Conservation (phyloP, 2,113 vertebrate genomes). For the Irena cyanogastra region DNA sequence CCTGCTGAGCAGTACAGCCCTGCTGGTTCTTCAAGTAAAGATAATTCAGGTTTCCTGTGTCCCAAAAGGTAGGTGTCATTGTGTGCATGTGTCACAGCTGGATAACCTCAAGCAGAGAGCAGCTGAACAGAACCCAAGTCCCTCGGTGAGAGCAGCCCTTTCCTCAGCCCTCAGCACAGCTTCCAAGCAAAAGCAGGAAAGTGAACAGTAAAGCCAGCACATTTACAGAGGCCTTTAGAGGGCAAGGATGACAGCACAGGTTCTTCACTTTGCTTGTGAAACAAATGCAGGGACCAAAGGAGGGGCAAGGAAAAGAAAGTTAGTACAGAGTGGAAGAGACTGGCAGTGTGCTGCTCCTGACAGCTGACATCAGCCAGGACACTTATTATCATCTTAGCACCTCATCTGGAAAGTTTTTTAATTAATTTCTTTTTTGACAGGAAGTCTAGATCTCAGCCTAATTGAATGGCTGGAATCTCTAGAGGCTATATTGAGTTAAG, state of each 20-base stretch:
- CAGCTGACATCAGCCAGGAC: neutral
- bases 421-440: neutral
- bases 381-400: neutral
- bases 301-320: fast-evolving
- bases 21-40: neutral
- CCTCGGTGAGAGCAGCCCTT: neutral
- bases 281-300: neutral
- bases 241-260: neutral
- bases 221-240: neutral
- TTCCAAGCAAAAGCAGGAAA: neutral
- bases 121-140: neutral
- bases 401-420: slow-evolving; percentile 39
- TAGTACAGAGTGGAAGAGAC: neutral
- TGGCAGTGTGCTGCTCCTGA: neutral
- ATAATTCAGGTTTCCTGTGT: neutral
- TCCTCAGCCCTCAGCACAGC: neutral
- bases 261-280: neutral
- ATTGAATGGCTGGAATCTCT: neutral
- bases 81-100: neutral
- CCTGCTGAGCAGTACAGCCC: neutral
- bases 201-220: neutral
- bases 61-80: neutral
- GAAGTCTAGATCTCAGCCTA: neutral
- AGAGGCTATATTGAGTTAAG: neutral
- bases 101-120: neutral